Evolutionary conservation across 92 coral and sea anemone genomes (phyloP).

Genomic region (Zoanthus gigantus): DNA sequence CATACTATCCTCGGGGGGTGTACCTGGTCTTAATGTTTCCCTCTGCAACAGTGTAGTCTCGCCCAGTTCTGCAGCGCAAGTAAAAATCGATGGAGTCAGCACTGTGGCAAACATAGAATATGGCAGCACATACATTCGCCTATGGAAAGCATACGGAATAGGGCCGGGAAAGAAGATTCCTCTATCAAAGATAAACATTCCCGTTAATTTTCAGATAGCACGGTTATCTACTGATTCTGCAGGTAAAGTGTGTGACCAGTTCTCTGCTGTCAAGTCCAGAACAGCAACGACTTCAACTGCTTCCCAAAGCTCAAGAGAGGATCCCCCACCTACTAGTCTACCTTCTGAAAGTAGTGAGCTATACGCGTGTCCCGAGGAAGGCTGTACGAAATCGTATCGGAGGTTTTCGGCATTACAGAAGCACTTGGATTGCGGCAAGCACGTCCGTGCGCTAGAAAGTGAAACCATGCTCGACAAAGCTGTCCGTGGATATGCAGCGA

Average conservation of each 20-base stretch:
- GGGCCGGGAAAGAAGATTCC: slow-evolving; percentile 72
- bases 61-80: slow-evolving; percentile 53
- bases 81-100: slow-evolving; percentile 61
- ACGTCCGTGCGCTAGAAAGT: slow-evolving; percentile 54
- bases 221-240: slow-evolving; percentile 44
- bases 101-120: slow-evolving; percentile 62
- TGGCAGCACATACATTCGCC: slow-evolving; percentile 44
- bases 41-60: slow-evolving; percentile 55
- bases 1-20: slow-evolving; percentile 69
- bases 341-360: slow-evolving; percentile 28
- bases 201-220: slow-evolving; percentile 49
- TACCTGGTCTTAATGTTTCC: slow-evolving; percentile 63
- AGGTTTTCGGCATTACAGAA: slow-evolving; percentile 46
- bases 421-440: slow-evolving; percentile 59
- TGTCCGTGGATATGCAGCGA: slow-evolving; percentile 50
- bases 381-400: slow-evolving; percentile 44
- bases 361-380: slow-evolving; percentile 51
- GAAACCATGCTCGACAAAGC: slow-evolving; percentile 68
- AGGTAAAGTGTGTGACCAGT: slow-evolving; percentile 47
- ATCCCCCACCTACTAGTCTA: slow-evolving; percentile 35
- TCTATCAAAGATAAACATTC: slow-evolving; percentile 52
- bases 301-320: slow-evolving; percentile 37
- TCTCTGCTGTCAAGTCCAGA: slow-evolving; percentile 47
- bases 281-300: slow-evolving; percentile 39
- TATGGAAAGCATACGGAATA: slow-evolving; percentile 67